A percentile compares a stretch with the other conserved stretches of the same genome.
These are phyloP conservation scores for Chelonia mydas DNA, from an alignment of 2,797 vertebrate species.

Conservation along the genomic window DNA sequence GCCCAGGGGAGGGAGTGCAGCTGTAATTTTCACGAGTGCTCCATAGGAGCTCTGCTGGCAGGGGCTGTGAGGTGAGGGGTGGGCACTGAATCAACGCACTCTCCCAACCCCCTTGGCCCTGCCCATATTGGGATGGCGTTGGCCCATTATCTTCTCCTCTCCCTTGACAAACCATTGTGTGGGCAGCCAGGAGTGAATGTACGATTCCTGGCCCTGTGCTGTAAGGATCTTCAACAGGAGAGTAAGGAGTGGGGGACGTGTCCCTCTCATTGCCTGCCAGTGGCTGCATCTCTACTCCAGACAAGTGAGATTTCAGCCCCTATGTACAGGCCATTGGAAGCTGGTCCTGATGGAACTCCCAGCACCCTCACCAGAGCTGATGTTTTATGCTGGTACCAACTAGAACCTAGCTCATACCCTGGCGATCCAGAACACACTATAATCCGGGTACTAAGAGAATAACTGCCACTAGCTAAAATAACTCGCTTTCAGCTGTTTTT, in stretches of 20 bases:
- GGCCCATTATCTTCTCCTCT: not conserved
- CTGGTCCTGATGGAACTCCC: not conserved
- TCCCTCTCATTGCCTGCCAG: not conserved
- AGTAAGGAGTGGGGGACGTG: not conserved
- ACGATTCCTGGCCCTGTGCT: not conserved
- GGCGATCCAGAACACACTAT: not conserved
- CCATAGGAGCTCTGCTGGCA: rapidly evolving
- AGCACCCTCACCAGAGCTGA: not conserved
- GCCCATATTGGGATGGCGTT: not conserved
- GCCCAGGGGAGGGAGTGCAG: not conserved
- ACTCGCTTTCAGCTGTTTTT: not conserved
- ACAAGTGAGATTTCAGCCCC: not conserved
- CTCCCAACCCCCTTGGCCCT: not conserved
- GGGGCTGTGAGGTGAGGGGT: not conserved
- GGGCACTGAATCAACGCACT: not conserved
- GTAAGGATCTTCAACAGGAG: not conserved
- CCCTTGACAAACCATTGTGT: rapidly evolving
- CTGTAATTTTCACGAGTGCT: not conserved
- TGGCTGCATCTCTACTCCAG: not conserved
- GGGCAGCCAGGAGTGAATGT: not conserved
- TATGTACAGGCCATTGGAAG: not conserved
- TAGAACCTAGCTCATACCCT: rapidly evolving
- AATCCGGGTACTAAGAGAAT: not conserved
- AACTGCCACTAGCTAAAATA: not conserved
- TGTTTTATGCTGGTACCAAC: not conserved